Evolutionary conservation across 2,888 invertebrate species (phyloP), one percentile per base, ranked within the genome.

Genomic region (Apotomis turbidana): DNA sequence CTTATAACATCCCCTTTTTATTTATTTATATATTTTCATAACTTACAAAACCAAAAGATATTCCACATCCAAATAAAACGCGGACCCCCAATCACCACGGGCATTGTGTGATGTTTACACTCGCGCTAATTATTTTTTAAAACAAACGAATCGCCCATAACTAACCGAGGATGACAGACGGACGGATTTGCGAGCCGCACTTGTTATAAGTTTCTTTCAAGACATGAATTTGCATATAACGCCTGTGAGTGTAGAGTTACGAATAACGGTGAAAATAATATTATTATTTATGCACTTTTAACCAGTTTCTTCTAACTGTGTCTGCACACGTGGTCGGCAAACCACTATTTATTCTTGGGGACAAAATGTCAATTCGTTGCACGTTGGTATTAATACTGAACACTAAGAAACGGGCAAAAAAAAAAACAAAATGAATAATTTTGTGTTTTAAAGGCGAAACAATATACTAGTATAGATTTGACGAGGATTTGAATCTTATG

Each of bases 211-310:
- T 87, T 86, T 85, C 82, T 85, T 85, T 85, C 84, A 79, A 75
- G 76, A 76, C 74, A 75, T 75, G 81, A 78, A 89, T 91, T 90
- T 90, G 87, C 90, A 92, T 90, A 88, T 86, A 87, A 87, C 87
- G 84, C 80, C 76, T 49, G 63, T 69, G 49, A 68, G 15, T 38
- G 72, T 59, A 80, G 81, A 79, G 64, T 41, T 77, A 71, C n/a
- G 36, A 77, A 79, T 38, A 12, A 41, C 54, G 5, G 13, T 3
- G n/a, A 13, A 46, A 9, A 5, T 5, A 44, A 49, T 9, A 49
- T 9, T 49, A 9, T 49, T 49, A 9, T 49, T 9, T 3, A 49
- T 12, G 10, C 3, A 1, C 10, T 49, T 49, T 8, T 10, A 49
- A 49, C 3, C 3, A 49, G 0, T 10, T 49, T 63, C 38, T 49